A percentile compares a stretch with the other conserved stretches of the same genome.
Conservation (phyloP, 2,797 vertebrate genomes). For the Sternarchorhynchus goeldii region DNA sequence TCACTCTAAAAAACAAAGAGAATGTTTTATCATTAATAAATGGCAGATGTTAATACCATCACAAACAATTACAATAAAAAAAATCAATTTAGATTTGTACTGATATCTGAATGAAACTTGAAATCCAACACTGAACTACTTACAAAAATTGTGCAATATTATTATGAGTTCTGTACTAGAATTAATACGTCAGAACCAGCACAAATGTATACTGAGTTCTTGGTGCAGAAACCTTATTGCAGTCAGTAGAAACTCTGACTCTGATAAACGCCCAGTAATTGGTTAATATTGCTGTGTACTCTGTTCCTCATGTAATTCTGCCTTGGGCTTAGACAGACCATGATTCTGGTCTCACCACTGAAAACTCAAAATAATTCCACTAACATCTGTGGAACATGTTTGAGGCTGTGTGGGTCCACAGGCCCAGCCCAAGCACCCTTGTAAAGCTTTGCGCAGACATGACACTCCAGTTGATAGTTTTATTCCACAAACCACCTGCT, state of each 20-base stretch:
- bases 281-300: background rate
- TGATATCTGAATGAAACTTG: too few species aligned
- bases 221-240: background rate
- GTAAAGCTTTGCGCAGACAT: slow-evolving; percentile 40
- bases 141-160: too few species aligned
- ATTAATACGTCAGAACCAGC: too few species aligned
- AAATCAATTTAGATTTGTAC: too few species aligned
- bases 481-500: slow-evolving; percentile 59
- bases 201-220: too few species aligned
- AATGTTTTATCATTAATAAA: too few species aligned
- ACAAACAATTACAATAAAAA: too few species aligned
- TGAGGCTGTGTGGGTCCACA: background rate
- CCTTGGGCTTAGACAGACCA: background rate
- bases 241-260: background rate
- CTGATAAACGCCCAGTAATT: background rate
- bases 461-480: slow-evolving; percentile 63
- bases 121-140: too few species aligned
- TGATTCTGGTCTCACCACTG: background rate
- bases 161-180: too few species aligned
- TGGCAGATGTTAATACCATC: too few species aligned
- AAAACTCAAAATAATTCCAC: slow-evolving; percentile 3
- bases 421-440: background rate
- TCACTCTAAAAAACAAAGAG: too few species aligned
- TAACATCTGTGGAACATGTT: slow-evolving; percentile 4
- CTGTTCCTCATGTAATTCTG: background rate